phyloP scores from a whole-genome alignment of 1,140 invertebrate species.

The Bombus ignitus region DNA sequence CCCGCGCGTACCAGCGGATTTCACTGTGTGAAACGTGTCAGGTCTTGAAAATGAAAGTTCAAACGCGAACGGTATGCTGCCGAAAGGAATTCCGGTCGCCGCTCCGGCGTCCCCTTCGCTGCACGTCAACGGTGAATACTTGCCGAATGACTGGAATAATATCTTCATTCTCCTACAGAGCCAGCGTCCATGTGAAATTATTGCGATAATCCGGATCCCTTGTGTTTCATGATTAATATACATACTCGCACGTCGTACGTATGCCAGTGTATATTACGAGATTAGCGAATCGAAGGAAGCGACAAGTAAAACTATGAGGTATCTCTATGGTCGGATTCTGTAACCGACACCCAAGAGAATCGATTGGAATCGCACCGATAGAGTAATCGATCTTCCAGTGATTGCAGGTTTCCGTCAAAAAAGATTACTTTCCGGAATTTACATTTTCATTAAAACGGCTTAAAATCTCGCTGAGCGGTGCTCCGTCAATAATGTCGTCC shows the following conservation, averaged over 20 bases:
- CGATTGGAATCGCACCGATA: constrained; percentile 4
- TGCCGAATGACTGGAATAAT: constrained; percentile 15
- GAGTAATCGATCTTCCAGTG: constrained; percentile 41
- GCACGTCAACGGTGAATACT: constrained; percentile 6
- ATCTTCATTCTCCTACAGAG: neutral
- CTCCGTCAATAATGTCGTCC: constrained; percentile 20
- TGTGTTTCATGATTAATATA: neutral
- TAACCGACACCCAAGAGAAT: neutral
- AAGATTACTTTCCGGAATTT: constrained; percentile 54
- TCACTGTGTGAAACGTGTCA: constrained; percentile 8
- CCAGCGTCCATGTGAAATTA: neutral
- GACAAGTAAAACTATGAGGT: too few species aligned
- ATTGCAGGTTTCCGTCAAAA: neutral
- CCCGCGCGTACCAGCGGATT: neutral
- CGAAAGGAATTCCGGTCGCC: neutral
- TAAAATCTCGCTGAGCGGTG: constrained; percentile 28
- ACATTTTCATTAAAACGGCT: constrained; percentile 65
- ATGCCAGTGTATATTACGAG: neutral
- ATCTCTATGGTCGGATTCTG: neutral
- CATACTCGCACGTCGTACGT: neutral
- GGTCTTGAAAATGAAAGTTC: constrained; percentile 36
- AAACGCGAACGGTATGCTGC: neutral
- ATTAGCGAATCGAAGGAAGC: neutral
- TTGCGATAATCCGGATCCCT: neutral
- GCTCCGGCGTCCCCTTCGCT: neutral